Base-by-base conservation (phyloP, 2,113 vertebrate species). In the Etia nguti region DNA sequence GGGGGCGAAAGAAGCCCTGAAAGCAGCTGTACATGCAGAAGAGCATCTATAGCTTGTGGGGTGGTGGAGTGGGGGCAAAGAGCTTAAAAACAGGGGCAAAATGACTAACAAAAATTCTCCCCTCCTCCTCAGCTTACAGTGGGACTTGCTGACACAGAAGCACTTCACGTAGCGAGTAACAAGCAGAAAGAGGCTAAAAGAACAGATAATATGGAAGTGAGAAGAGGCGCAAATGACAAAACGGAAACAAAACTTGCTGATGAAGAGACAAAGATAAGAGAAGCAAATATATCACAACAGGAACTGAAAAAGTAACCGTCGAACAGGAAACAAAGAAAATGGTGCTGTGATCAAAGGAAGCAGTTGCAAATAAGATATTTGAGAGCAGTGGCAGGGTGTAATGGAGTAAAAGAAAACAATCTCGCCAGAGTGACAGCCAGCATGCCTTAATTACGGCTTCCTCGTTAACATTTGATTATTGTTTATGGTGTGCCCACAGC, bases 401-500 rank as follows among this genome's bases (percentile, higher is more conserved):
- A 89, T 2, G 8, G 68, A 52, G 41, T 22, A 48, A 81, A 46
- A 46, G n/a, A 62, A 90, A 83, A 91, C 81, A 85, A 84, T 89
- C 82, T 68, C 73, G 31, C 70, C 48, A 75, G 52, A 86, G 81
- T 79, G 46, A 79, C 65, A 68, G 82, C 84, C 90, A 31, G 86
- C 34, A 22, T 75, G 34, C 80, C 18, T 29, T 81, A 88, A 92
- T 94, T 86, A 92, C 8, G 50, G 79, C 48, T 86, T 65, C 20
- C 10, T 93, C 86, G 55, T 93, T 92, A 93, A 92, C 92, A 92
- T 95, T 93, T 94, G 88, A 92, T 93, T 93, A 92, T 86, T 91
- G 89, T 93, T 95, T 91, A 93, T 92, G 81, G 62, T 89, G 29
- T 85, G 46, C 83, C 80, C 90, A 88, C 83, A 83, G 34, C 62